Evolutionary conservation across 2,797 vertebrate genomes (phyloP).

Genomic region (Triplophysa yarkandensis): DNA sequence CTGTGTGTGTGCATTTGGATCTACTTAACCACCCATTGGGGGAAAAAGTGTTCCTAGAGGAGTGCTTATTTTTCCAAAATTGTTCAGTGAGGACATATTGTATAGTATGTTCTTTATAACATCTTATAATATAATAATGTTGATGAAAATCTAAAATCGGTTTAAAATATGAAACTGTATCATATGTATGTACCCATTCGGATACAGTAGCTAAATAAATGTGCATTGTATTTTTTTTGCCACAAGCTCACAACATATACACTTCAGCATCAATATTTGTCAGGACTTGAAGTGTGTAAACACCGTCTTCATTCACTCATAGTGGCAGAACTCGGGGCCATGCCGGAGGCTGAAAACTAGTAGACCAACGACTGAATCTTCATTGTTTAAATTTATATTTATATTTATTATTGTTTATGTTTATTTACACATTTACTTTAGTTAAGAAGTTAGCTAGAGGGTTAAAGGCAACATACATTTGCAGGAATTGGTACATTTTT

Average conservation of each 20-base stretch:
- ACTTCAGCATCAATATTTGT: constrained; percentile 45
- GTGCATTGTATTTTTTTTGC: constrained; percentile 27
- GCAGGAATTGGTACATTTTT: too few species aligned
- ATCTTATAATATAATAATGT: too few species aligned
- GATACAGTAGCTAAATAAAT: neutral
- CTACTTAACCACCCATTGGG: neutral
- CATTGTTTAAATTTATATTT: neutral
- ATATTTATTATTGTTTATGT: too few species aligned
- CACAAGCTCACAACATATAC: constrained; percentile 22
- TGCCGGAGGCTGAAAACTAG: constrained; percentile 42
- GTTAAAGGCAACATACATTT: too few species aligned
- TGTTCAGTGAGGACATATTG: neutral
- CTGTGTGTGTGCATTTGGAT: too few species aligned
- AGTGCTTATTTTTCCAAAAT: neutral
- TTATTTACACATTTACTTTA: too few species aligned
- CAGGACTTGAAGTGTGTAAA: constrained; percentile 38
- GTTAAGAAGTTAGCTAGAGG: too few species aligned
- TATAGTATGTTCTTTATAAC: neutral
- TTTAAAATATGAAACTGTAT: too few species aligned
- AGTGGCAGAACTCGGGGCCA: constrained; percentile 42
- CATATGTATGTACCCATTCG: neutral
- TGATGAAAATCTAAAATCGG: too few species aligned
- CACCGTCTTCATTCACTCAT: constrained; percentile 13
- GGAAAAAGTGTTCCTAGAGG: neutral
- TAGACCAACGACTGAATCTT: constrained; percentile 19